These are phyloP conservation scores for Felis catus DNA, from an alignment of 2,113 vertebrate species.

Conservation along the genomic window DNA sequence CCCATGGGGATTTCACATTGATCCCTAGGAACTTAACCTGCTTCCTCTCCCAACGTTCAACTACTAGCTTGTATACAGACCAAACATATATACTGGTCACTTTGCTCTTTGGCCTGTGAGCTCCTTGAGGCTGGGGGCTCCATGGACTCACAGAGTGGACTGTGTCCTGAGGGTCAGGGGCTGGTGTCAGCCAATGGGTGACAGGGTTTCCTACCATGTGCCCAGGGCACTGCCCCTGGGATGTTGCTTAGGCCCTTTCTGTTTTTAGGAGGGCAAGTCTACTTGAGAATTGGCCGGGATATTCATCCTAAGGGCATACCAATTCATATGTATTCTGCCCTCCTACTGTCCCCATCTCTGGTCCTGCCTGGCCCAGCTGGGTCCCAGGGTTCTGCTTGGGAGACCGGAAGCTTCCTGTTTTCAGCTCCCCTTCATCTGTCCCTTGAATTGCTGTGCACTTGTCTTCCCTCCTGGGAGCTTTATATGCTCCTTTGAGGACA, in stretches of 20 bases:
- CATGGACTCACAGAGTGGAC: not conserved
- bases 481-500: not conserved
- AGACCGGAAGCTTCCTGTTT: not conserved
- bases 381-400: not conserved
- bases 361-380: not conserved
- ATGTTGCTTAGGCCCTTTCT: not conserved
- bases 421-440: not conserved
- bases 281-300: not conserved
- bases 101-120: not conserved
- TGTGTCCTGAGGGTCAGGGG: not conserved
- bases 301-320: not conserved
- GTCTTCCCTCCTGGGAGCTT: not conserved
- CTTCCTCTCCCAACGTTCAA: not conserved
- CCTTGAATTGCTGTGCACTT: not conserved
- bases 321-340: not conserved
- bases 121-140: not conserved
- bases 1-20: not conserved
- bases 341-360: not conserved
- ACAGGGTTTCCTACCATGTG: not conserved
- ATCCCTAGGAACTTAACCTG: not conserved
- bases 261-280: not conserved
- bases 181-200: not conserved
- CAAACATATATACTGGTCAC: too few species aligned
- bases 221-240: not conserved
- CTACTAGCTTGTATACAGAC: not conserved